phyloP scores from a whole-genome alignment of 2,113 vertebrate genomes.

The Felis chaus region DNA sequence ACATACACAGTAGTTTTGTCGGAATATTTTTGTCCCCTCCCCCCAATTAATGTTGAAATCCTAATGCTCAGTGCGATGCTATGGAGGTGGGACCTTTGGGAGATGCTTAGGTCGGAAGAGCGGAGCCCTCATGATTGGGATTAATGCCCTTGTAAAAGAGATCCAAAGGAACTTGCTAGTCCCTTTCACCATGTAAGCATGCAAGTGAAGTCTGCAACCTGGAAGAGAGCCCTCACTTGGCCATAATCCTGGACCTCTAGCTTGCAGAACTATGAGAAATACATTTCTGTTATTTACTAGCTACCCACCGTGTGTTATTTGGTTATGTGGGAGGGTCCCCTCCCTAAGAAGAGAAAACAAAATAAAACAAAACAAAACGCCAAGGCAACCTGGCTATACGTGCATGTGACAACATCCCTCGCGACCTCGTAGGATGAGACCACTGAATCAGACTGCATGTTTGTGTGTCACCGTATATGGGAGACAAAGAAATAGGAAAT shows the following conservation, averaged over 20 bases:
- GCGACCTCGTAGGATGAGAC: too few relatives aligned
- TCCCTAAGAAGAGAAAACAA: too few relatives aligned
- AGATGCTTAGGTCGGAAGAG: neutral
- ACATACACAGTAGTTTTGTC: neutral
- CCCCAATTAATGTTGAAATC: neutral
- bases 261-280: neutral
- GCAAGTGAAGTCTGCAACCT: neutral
- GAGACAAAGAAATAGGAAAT: too few relatives aligned
- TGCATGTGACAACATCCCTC: too few relatives aligned
- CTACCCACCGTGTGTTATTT: neutral
- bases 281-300: neutral
- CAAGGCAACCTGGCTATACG: too few relatives aligned
- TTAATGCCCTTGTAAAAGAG: neutral
- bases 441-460: too few relatives aligned
- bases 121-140: neutral
- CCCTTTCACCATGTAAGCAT: neutral
- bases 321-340: neutral
- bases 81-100: neutral
- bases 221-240: neutral
- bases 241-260: neutral
- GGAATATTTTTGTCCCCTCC: neutral
- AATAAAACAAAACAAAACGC: too few relatives aligned
- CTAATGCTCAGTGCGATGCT: neutral
- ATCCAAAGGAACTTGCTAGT: neutral
- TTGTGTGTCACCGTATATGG: too few relatives aligned